These are phyloP conservation scores for Capitulum mitella DNA, from an alignment of 2,888 invertebrate genomes.

Conservation along the genomic window DNA sequence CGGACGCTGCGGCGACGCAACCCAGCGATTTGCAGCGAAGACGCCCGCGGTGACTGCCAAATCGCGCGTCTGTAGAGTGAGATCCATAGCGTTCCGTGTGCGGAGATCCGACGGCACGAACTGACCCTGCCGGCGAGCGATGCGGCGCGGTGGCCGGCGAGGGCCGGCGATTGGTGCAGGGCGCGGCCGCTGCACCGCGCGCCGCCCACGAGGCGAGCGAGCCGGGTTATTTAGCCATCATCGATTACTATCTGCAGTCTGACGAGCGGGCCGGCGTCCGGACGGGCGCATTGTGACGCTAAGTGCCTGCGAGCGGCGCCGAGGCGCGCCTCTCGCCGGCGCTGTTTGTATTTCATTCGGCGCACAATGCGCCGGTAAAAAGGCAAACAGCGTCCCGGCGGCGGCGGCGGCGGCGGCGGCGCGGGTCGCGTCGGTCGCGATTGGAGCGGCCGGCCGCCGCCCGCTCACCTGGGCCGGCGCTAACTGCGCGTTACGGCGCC, in stretches of 20 bases:
- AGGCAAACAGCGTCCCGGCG: not conserved
- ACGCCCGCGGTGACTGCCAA: not conserved
- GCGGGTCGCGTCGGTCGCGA: not conserved
- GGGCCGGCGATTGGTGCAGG: not conserved
- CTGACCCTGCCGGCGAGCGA: not conserved
- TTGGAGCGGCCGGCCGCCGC: not conserved
- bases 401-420: not conserved
- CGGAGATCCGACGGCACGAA: not conserved
- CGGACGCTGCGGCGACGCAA: too few relatives aligned
- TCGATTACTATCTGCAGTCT: not conserved
- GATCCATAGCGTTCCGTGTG: not conserved
- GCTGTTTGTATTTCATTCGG: not conserved
- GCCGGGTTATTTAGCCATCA: not conserved
- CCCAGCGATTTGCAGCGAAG: too few relatives aligned
- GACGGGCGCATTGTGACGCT: not conserved
- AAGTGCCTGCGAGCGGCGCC: not conserved
- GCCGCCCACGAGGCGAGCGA: not conserved
- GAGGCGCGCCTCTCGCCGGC: not conserved
- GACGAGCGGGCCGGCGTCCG: not conserved
- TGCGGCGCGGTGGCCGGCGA: not conserved
- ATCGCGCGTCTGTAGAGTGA: not conserved
- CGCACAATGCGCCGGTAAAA: conserved; percentile 10
- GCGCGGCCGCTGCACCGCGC: not conserved
- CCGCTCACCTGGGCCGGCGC: not conserved
- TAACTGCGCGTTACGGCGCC: not conserved